Percentiles rank a stretch among this genome's conserved stretches.
Evolutionary conservation across 1,140 invertebrate species (phyloP).

Genomic region (Forficula auricularia): DNA sequence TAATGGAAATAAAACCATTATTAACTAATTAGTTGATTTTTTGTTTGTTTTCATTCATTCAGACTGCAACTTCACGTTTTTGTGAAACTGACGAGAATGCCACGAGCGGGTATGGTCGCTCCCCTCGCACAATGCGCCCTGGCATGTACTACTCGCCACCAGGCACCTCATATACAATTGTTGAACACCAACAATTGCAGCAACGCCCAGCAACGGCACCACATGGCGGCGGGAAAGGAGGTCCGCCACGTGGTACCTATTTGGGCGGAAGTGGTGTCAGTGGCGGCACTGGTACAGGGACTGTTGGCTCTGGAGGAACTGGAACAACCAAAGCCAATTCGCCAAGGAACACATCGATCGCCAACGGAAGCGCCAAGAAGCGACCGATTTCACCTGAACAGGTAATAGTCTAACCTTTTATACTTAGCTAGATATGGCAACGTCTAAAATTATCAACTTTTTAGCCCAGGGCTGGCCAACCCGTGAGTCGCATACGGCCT

Average conservation of each 20-base stretch:
- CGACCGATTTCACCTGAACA: constrained; percentile 59
- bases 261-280: constrained; percentile 26
- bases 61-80: neutral
- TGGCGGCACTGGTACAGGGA: too few species aligned
- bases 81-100: neutral
- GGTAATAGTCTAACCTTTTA: constrained; percentile 8
- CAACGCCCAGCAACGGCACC: constrained; percentile 50
- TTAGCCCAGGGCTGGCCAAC: too few species aligned
- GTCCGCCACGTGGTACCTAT: constrained; percentile 35
- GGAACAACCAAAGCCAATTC: too few species aligned
- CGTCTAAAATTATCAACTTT: too few species aligned
- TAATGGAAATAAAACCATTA: too few species aligned
- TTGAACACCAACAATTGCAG: constrained; percentile 30
- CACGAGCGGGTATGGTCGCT: constrained; percentile 12
- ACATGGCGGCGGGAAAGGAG: constrained; percentile 35
- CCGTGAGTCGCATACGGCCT: too few species aligned
- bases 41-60: too few species aligned
- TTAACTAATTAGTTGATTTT: too few species aligned
- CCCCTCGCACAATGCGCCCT: constrained; percentile 11
- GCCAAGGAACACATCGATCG: too few species aligned
- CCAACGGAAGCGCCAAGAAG: constrained; percentile 33
- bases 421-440: too few species aligned
- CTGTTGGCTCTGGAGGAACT: too few species aligned
- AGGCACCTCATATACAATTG: constrained; percentile 66
- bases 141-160: constrained; percentile 34